phyloP scores from a whole-genome alignment of 1,140 invertebrate genomes.

The Megalonaias nervosa region DNA sequence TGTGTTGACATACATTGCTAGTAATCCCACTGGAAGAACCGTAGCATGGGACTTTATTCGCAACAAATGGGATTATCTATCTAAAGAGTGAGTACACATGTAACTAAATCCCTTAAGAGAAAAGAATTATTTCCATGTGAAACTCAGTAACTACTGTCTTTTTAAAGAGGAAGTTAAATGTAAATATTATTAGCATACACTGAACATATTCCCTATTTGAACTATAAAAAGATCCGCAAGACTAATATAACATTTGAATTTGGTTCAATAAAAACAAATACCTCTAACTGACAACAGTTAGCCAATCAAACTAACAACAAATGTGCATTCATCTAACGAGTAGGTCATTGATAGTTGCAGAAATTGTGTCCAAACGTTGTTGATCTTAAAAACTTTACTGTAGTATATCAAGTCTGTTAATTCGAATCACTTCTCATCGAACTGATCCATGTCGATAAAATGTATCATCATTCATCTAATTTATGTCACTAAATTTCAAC shows the following conservation, averaged over 20 bases:
- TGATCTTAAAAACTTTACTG: neutral
- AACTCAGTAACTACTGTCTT: neutral
- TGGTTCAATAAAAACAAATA: too few species aligned
- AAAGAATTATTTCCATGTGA: neutral
- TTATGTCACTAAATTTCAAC: too few species aligned
- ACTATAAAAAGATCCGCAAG: neutral
- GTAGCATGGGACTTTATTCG: constrained; percentile 85
- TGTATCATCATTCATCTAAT: neutral
- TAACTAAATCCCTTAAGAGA: neutral
- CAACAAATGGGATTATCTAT: constrained; percentile 80
- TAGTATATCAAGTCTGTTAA: neutral
- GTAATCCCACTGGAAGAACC: constrained; percentile 80
- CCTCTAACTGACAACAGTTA: too few species aligned
- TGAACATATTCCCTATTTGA: too few species aligned
- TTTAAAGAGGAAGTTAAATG: neutral
- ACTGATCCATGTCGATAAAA: too few species aligned
- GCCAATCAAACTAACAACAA: neutral
- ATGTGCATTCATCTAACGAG: neutral
- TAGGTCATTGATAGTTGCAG: neutral
- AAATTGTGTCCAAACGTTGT: neutral
- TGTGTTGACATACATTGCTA: constrained; percentile 80
- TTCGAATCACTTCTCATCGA: too few species aligned
- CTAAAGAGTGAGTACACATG: constrained; percentile 63
- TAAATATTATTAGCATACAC: too few species aligned
- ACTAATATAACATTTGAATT: too few species aligned